Evolutionary conservation across 2,888 invertebrate species (phyloP), one percentile per base, ranked within the genome.

Genomic region (Phlogophora meticulosa): DNA sequence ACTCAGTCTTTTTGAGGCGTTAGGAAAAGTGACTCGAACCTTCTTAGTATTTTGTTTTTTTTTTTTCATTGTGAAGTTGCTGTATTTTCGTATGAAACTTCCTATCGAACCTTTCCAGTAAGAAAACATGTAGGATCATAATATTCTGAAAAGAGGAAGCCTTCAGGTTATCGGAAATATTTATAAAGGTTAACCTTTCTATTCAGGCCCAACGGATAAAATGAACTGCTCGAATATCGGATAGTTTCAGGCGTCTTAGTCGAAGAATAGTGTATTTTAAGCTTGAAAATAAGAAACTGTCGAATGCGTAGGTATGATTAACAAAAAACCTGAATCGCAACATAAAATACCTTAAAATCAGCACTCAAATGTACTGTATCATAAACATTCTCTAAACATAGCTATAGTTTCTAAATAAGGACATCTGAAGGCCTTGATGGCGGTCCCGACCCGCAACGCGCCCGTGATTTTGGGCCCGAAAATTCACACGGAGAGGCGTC

Each of bases 401-500:
- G 24, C 24, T 20, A 22, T 43, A 48, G 34, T 58, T 62, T 45
- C 51, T 58, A 49, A 64, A 71, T 51, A 45, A 62, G 71, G 62
- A 51, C 57, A 72, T 68, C 40, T 32, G 52, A 64, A 56, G 46
- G 40, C 13, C 59, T 10, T 40, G 59, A 77, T 72, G 63, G 62
- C 64, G 46, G 36, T 78, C 53, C 53, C 36, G 42, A 22, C 49
- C 62, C 64, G 65, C 68, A 53, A 62, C 5, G 13, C 22, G n/a
- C 51, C 53, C 67, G 56, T 73, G 81, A 81, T 85, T 77, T 77
- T 59, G 66, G 59, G 67, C 69, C 65, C 49, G 38, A 60, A 65
- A 75, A 75, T 82, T 81, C 76, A 75, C 72, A 76, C 61, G 58
- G 58, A 22, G 20, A 34, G 28, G 48, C 46, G 28, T 49, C 34